Percentiles rank a stretch among this genome's conserved stretches.
Conservation (phyloP, 2,113 vertebrate genomes). For the Thinocorus orbignyianus region DNA sequence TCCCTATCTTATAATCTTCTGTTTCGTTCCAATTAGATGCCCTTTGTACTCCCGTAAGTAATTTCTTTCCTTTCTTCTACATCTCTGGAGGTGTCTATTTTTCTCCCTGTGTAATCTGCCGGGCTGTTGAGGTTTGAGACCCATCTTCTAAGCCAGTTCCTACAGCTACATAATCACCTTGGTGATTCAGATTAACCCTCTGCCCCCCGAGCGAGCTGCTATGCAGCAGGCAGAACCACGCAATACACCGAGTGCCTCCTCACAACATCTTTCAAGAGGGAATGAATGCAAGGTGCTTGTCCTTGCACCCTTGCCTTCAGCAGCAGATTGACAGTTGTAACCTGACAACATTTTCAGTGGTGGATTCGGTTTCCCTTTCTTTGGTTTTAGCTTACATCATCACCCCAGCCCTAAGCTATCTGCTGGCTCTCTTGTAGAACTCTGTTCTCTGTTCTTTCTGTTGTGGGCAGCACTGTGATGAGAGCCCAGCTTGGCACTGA, state of each 20-base stretch:
- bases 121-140: constrained; percentile 13
- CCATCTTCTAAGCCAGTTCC: background rate
- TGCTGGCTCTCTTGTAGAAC: background rate
- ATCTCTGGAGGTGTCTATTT: background rate
- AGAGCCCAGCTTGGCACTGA: background rate
- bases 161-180: constrained; percentile 9
- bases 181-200: constrained; percentile 11
- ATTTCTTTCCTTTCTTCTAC: constrained; percentile 1
- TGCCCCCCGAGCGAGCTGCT: background rate
- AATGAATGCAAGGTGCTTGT: accelerated
- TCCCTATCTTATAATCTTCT: constrained; percentile 6
- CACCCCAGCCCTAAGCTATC: background rate
- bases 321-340: background rate
- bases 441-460: no score
- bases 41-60: constrained; percentile 23
- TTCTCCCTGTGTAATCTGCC: background rate
- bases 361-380: background rate
- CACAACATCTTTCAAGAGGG: background rate
- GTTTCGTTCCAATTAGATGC: constrained; percentile 2
- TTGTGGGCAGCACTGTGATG: accelerated
- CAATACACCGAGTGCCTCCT: background rate
- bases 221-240: background rate
- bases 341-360: background rate
- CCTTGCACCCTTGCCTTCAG: background rate
- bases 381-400: background rate